Evolutionary conservation across 1,140 invertebrate species (phyloP).

Genomic region (Battus philenor): DNA sequence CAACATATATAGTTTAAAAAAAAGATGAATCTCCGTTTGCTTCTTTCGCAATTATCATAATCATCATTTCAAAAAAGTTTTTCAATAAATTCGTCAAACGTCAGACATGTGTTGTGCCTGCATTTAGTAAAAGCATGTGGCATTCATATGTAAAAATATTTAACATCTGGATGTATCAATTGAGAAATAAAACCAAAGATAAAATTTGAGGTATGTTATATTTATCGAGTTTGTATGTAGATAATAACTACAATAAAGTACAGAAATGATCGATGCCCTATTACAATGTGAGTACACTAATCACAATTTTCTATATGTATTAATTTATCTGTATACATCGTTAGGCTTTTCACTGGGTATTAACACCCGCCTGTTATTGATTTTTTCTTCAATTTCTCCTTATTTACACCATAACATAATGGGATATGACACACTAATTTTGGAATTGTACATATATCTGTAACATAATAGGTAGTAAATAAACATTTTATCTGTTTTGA

Average conservation of each 20-base stretch:
- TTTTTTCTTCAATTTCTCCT: slow-evolving; percentile 67
- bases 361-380: slow-evolving; percentile 48
- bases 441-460: no score
- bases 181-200: slow-evolving; percentile 45
- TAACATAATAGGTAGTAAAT: no score
- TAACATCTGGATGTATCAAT: slow-evolving; percentile 11
- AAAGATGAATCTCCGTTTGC: no score
- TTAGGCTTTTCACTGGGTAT: slow-evolving; percentile 63
- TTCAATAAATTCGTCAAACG: no score
- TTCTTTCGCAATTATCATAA: no score
- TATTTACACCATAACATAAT: slow-evolving; percentile 56
- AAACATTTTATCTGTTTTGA: no score
- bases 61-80: no score
- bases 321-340: slow-evolving; percentile 62
- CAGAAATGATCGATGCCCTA: slow-evolving; percentile 68
- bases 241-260: slow-evolving; percentile 74
- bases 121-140: no score
- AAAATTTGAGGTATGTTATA: slow-evolving; percentile 72
- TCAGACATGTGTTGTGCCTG: no score
- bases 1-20: no score
- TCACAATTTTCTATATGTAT: slow-evolving; percentile 72
- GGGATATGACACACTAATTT: no score
- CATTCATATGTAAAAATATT: not conserved
- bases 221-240: slow-evolving; percentile 74
- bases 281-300: slow-evolving; percentile 67